Percentiles rank a stretch among this genome's conserved stretches.
These are phyloP conservation scores for Xiphorhynchus elegans DNA, from an alignment of 2,113 vertebrate species.

Conservation along the genomic window DNA sequence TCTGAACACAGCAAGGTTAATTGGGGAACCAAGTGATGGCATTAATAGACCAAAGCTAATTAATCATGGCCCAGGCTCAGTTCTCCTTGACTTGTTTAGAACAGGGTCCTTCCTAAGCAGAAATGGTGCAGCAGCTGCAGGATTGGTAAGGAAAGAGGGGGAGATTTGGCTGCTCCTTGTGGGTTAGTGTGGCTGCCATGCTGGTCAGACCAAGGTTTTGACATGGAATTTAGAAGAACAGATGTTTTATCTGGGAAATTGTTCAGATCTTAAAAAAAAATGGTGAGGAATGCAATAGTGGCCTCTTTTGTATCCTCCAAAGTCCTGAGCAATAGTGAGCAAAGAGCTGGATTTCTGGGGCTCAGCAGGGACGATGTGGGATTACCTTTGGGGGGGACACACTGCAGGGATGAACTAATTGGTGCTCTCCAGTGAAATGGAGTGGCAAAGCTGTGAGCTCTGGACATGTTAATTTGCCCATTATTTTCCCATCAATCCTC, in stretches of 20 bases:
- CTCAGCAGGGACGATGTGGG: not conserved
- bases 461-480: not conserved
- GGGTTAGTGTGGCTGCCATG: not conserved
- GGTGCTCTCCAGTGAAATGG: not conserved
- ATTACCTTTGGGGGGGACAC: not conserved
- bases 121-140: not conserved
- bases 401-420: not conserved
- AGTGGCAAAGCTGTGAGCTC: not conserved
- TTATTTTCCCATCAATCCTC: not conserved
- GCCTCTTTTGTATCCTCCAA: not conserved
- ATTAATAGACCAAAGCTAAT: not conserved
- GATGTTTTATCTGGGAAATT: constrained; percentile 58
- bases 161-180: not conserved
- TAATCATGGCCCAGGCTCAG: not conserved
- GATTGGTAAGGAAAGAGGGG: not conserved
- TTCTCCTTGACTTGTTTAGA: not conserved
- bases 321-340: not conserved
- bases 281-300: not conserved
- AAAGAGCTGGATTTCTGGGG: not conserved
- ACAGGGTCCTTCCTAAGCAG: not conserved
- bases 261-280: not conserved
- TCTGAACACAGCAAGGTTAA: not conserved
- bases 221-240: constrained; percentile 32
- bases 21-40: not conserved
- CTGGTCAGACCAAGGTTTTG: not conserved